Conservation (phyloP, 2,113 vertebrate species). For the Oncorhynchus masou region DNA sequence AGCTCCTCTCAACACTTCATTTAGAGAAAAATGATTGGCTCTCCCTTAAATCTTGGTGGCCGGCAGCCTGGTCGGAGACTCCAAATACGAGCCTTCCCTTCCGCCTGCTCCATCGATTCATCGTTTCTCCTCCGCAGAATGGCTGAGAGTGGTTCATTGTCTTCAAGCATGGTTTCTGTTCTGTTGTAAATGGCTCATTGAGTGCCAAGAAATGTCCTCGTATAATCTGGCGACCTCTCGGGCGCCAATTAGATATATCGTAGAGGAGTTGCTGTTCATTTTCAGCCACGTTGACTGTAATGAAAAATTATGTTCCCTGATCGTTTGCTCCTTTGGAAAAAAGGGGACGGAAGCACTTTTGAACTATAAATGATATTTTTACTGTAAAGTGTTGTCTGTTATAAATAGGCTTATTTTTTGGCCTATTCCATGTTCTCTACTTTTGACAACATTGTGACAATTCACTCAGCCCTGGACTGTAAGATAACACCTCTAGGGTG, state of each 20-base stretch:
- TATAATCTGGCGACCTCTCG: conserved; percentile 33
- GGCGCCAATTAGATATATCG: conserved; percentile 51
- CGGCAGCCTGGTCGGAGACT: conserved; percentile 2
- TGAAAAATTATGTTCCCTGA: conserved; percentile 52
- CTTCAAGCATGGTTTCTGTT: conserved; percentile 17
- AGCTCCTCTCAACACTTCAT: conserved; percentile 38
- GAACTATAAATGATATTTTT: conserved; percentile 10
- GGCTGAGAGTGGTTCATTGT: conserved; percentile 19
- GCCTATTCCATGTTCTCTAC: too few relatives aligned
- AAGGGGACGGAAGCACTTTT: not conserved
- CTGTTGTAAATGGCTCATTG: conserved; percentile 43
- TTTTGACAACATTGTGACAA: too few relatives aligned
- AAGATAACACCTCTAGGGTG: too few relatives aligned
- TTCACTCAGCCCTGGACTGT: too few relatives aligned
- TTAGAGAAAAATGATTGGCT: not conserved
- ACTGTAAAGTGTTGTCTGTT: not conserved
- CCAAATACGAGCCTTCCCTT: not conserved
- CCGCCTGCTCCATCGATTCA: conserved; percentile 11
- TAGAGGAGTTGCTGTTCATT: conserved; percentile 49
- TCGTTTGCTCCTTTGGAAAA: conserved; percentile 31
- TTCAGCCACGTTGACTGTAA: conserved; percentile 50
- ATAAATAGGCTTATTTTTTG: too few relatives aligned
- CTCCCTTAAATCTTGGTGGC: not conserved
- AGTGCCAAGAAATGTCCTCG: conserved; percentile 46
- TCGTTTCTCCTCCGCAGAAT: conserved; percentile 15